Conservation (phyloP, 2,888 invertebrate species). For the Muschampia plurimacula region DNA sequence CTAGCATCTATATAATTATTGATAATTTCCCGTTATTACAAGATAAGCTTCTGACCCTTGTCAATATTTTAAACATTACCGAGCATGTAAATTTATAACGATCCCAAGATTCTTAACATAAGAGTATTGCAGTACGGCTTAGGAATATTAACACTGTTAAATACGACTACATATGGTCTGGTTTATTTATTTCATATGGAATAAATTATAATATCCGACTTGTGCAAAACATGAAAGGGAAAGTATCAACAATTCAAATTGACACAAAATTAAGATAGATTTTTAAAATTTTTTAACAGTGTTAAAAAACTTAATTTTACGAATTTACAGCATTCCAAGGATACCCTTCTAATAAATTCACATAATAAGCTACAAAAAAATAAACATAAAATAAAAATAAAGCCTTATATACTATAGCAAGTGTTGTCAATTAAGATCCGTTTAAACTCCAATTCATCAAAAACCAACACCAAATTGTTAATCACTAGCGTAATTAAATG, state of each 20-base stretch:
- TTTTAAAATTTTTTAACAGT: no score
- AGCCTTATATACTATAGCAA: no score
- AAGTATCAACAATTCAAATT: background rate
- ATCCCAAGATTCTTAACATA: background rate
- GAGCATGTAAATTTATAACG: constrained; percentile 16
- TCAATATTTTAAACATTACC: constrained; percentile 14
- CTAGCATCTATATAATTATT: no score
- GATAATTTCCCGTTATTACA: background rate
- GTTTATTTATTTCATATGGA: constrained; percentile 8
- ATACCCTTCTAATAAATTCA: no score
- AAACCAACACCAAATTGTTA: background rate
- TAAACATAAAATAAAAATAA: no score
- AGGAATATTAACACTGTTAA: constrained; percentile 17
- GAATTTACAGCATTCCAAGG: no score
- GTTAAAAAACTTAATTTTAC: no score
- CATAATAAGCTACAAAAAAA: no score
- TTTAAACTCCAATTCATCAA: background rate
- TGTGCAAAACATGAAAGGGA: background rate
- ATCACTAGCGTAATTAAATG: constrained; percentile 3
- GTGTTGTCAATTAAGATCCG: no score
- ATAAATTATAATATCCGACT: background rate
- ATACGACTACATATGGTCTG: background rate
- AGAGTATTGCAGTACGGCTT: background rate
- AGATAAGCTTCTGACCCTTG: constrained; percentile 8
- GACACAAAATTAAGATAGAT: background rate